These are phyloP conservation scores for Aegithalos caudatus DNA, from an alignment of 2,113 vertebrate genomes.

Conservation along the genomic window DNA sequence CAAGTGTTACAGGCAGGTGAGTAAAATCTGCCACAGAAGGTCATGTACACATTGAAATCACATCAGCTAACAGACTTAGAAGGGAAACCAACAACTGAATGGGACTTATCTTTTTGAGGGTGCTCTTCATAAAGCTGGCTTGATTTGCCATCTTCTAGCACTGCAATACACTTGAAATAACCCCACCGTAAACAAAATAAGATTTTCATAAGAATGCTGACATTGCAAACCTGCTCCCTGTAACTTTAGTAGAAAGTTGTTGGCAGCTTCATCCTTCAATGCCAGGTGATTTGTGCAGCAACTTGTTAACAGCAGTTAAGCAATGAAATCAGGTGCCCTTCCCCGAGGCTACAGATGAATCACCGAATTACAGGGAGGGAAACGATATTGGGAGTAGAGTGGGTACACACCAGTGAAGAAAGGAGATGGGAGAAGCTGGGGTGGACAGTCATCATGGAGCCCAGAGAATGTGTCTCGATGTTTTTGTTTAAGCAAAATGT, in stretches of 20 bases:
- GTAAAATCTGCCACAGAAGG: neutral
- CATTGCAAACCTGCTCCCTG: neutral
- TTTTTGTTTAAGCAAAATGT: neutral
- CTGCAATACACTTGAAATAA: neutral
- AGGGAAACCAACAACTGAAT: neutral
- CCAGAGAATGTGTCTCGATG: neutral
- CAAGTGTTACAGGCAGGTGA: neutral
- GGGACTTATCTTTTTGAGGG: neutral
- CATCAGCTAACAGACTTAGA: neutral
- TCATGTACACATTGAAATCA: neutral
- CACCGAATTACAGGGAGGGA: neutral
- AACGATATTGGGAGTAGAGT: neutral
- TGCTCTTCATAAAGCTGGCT: neutral
- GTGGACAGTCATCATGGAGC: neutral
- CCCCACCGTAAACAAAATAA: neutral
- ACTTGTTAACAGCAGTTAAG: constrained; percentile 54
- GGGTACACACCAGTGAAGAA: neutral
- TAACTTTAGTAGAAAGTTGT: neutral
- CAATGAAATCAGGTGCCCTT: constrained; percentile 48
- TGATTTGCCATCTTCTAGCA: neutral
- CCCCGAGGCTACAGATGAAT: constrained; percentile 14
- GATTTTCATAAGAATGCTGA: neutral
- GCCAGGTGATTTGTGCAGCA: constrained; percentile 50
- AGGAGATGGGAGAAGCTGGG: neutral
- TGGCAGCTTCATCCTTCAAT: neutral